Evolutionary conservation across 2,888 invertebrate species (phyloP), one percentile per base, ranked within the genome.

Genomic region (Dimorphilus gyrociliatus): DNA sequence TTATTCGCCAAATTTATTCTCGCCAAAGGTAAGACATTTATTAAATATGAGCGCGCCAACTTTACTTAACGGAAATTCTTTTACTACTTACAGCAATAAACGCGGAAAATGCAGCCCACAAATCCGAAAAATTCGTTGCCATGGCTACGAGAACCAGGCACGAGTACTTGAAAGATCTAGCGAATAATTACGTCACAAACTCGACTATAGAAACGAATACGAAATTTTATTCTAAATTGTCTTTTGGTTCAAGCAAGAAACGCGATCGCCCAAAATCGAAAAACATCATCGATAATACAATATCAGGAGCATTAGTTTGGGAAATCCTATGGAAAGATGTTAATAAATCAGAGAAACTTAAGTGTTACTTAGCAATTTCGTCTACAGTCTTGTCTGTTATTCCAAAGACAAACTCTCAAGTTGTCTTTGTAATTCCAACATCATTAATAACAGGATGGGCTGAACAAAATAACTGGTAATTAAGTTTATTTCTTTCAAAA

Each of bases 91-190:
- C 50, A 71, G 79, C 85, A 23, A 84, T 92, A 41, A 92, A 92
- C 63, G 90, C 85, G 16, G 90, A 92, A 60, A 88, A 88, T 65
- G 88, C 90, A 8, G 88, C 88, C 8, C 86, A 90, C 57, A 74
- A 81, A 47, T 86, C 88, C 25, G 85, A 88, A 52, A 92, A 92
- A 65, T 92, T 92, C 65, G 81, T 81, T 31, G 84, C 85, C 27
- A 90, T 92, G 88, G 88, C 90, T 8, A 84, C 82, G 7, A 72
- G 92, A 47, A 92, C 92, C 24, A 69, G 90, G 42, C 82, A 86
- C 58, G 90, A 90, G 66, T 88, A 88, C 64, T 70, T 92, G 48
- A 88, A 86, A 62, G 92, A 92, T 64, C 70, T 88, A 47, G 78
- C 84, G 17, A 72, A 73, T 40, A 85, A 84, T 64, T 78, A 78